A percentile compares a stretch with the other conserved stretches of the same genome.
Conservation (phyloP, 2,888 invertebrate species). For the Scaptomyza cyrtandrae region DNA sequence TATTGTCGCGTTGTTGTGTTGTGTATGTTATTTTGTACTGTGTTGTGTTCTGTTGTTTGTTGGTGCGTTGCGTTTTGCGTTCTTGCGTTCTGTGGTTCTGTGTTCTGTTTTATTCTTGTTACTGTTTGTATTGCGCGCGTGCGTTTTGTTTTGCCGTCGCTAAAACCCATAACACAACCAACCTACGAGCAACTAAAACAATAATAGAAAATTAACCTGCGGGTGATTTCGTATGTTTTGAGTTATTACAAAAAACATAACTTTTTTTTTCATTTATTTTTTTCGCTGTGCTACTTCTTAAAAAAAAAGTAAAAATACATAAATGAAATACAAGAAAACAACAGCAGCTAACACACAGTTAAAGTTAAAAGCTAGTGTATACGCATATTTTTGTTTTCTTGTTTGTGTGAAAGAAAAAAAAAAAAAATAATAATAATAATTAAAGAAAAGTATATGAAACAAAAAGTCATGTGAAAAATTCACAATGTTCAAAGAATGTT, state of each 20-base stretch:
- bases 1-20: conserved; percentile 35
- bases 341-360: conserved; percentile 12
- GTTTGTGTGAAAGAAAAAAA: conserved; percentile 27
- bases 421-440: too few species aligned
- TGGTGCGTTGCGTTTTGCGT: conserved; percentile 39
- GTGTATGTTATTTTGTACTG: conserved; percentile 26
- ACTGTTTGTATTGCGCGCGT: conserved; percentile 44
- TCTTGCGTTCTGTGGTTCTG: too few species aligned
- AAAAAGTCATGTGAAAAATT: conserved; percentile 20
- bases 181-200: conserved; percentile 15
- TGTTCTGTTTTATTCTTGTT: conserved; percentile 41
- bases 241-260: neutral
- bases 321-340: neutral
- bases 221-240: neutral
- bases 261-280: conserved; percentile 18
- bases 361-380: conserved; percentile 4
- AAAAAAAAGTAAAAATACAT: neutral
- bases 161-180: conserved; percentile 59
- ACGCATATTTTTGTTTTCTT: conserved; percentile 18
- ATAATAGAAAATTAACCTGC: neutral
- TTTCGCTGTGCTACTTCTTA: conserved; percentile 26
- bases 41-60: conserved; percentile 39
- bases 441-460: neutral
- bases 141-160: conserved; percentile 77
- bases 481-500: neutral